Evolutionary conservation across 1,140 invertebrate genomes (phyloP), one percentile per base, ranked within the genome.

Genomic region (Trachymyrmex septentrionalis): DNA sequence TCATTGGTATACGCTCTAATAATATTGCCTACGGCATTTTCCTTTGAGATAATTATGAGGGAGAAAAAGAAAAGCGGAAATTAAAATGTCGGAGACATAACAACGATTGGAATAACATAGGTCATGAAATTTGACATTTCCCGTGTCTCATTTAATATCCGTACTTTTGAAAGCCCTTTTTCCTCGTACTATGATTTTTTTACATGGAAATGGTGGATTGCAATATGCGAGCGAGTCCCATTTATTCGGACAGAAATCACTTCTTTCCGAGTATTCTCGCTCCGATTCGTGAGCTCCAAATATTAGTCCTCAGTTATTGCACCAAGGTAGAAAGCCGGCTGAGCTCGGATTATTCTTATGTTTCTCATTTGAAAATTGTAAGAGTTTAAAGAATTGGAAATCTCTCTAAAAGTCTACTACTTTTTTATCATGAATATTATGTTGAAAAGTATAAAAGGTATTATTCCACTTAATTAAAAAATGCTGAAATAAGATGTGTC

Each of bases 211-310:
- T 14, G 24, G 71, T 12, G 34, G 34, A 85, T 64, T 27, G 82
- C 73, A 85, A 85, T 80, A 85, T 80, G 48, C 48, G 44, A 44
- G 12, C 44, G 75, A 57, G 72, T 66, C 14, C 73, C 61, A 85
- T 78, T 84, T 84, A 78, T 64, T 80, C 63, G 61, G 75, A 80
- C 59, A 38, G 72, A 5, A 85, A 85, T 87, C 86, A 73, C 61
- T 85, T 85, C 61, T 85, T 72, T 85, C 44, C 24, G 66, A 78
- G n/a, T 85, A 85, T 67, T 87, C 61, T 61, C 86, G 63, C 66
- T 76, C 63, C 61, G 72, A 30, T 67, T 66, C 61, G 80, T 63
- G 55, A 63, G 69, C 38, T 55, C 21, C 69, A 69, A 85, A 72
- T 85, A 87, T 87, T 75, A 71, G 59, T 38, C 44, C 16, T 75